These are phyloP conservation scores for Aphyosemion australe DNA, from an alignment of 2,113 vertebrate species.

Conservation along the genomic window DNA sequence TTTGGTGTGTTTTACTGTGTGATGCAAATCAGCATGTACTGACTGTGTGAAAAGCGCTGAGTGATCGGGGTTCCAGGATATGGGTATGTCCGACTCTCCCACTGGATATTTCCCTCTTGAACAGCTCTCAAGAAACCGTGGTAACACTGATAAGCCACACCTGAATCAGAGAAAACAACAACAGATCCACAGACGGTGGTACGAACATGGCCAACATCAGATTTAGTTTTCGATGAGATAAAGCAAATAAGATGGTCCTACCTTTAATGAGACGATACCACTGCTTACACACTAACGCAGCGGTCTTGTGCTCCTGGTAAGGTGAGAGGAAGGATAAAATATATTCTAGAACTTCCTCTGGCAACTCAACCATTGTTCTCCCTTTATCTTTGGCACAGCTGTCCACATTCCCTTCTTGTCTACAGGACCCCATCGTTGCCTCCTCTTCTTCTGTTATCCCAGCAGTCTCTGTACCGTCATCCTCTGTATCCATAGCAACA, in stretches of 20 bases:
- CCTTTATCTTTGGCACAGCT: conserved; percentile 57
- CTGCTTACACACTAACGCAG: conserved; percentile 97
- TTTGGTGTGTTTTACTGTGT: background rate
- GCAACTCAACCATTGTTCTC: conserved; percentile 89
- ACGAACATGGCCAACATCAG: too few species aligned
- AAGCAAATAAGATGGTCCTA: conserved; percentile 51
- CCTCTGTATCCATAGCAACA: conserved; percentile 94
- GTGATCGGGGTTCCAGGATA: conserved; percentile 98
- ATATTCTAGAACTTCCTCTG: conserved; percentile 96
- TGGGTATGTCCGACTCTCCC: conserved; percentile 98
- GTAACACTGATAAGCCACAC: conserved; percentile 97
- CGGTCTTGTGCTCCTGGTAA: conserved; percentile 97
- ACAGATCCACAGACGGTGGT: too few species aligned
- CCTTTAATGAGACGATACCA: conserved; percentile 99
- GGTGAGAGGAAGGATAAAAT: conserved; percentile 98
- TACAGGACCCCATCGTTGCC: conserved; percentile 55
- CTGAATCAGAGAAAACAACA: conserved; percentile 72
- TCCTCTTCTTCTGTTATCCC: conserved; percentile 81
- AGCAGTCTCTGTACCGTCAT: conserved; percentile 71
- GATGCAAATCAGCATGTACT: conserved; percentile 67
- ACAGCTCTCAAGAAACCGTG: conserved; percentile 96
- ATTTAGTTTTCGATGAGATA: conserved; percentile 8
- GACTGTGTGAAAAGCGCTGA: conserved; percentile 97
- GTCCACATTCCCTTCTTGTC: conserved; percentile 68
- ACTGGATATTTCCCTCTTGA: conserved; percentile 97